phyloP scores from a whole-genome alignment of 1,140 invertebrate species.

The Bathynomus jamesi region DNA sequence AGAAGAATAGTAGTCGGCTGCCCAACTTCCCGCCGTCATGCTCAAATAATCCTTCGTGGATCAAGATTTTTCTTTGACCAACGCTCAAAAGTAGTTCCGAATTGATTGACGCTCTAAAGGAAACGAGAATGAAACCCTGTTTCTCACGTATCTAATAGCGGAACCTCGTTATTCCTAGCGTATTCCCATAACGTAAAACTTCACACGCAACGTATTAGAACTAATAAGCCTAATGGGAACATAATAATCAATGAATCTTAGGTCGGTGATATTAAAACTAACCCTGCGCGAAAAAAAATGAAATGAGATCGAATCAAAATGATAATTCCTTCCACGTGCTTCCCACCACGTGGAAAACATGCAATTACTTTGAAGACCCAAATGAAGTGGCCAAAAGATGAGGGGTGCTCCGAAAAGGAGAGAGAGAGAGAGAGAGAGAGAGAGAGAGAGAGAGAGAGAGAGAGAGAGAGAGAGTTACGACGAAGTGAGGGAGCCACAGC shows the following conservation, averaged over 20 bases:
- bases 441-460: not conserved
- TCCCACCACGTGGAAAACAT: not conserved
- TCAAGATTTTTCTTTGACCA: no score
- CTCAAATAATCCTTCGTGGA: no score
- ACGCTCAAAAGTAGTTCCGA: no score
- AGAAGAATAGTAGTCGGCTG: no score
- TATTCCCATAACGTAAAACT: no score
- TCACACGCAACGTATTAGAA: no score
- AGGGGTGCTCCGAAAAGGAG: not conserved
- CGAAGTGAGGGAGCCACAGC: no score
- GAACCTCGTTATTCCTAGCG: no score
- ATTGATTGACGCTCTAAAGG: no score
- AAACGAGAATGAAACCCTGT: no score
- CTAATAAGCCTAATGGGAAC: not conserved
- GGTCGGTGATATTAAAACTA: not conserved
- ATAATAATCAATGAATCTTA: not conserved
- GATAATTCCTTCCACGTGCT: slow-evolving; percentile 1
- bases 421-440: not conserved
- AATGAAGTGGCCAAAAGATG: not conserved
- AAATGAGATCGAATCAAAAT: not conserved
- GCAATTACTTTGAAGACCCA: not conserved
- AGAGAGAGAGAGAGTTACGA: not conserved
- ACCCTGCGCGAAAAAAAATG: not conserved
- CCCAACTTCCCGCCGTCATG: no score
- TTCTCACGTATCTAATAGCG: no score